Percentiles rank a stretch among this genome's conserved stretches.
Evolutionary conservation across 2,113 vertebrate genomes (phyloP).

Genomic region (Ammospiza caudacuta): DNA sequence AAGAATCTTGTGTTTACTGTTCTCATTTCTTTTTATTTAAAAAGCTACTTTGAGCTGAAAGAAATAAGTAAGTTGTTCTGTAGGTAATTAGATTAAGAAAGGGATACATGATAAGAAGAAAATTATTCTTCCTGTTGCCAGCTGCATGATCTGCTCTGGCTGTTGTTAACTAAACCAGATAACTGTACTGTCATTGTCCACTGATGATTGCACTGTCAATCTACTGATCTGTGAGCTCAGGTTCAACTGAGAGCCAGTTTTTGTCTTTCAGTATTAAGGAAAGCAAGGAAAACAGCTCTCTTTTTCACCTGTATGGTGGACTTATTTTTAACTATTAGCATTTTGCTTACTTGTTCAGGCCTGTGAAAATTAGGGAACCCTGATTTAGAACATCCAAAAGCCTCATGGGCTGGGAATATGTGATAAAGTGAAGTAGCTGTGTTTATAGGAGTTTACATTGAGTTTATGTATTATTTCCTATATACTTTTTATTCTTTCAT

Average conservation of each 20-base stretch:
- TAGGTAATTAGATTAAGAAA: background rate
- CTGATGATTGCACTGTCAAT: background rate
- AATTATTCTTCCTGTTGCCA: background rate
- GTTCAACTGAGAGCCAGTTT: background rate
- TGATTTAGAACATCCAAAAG: background rate
- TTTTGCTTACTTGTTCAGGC: background rate
- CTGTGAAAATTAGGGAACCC: background rate
- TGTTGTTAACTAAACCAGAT: background rate
- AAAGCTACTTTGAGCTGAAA: slow-evolving; percentile 8
- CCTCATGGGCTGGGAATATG: background rate
- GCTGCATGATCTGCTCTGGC: background rate
- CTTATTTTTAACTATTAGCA: background rate
- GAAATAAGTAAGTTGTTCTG: background rate
- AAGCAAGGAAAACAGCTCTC: background rate
- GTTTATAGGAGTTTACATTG: background rate
- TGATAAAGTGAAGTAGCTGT: background rate
- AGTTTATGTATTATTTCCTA: background rate
- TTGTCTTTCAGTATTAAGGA: background rate
- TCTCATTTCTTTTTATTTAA: background rate
- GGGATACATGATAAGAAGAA: background rate
- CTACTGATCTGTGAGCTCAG: background rate
- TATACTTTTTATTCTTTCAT: background rate
- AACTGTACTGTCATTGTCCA: background rate
- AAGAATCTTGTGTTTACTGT: background rate
- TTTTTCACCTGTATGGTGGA: background rate